Evolutionary conservation across 2,797 vertebrate species (phyloP).

Genomic region (Catamblyrhynchus diadema): DNA sequence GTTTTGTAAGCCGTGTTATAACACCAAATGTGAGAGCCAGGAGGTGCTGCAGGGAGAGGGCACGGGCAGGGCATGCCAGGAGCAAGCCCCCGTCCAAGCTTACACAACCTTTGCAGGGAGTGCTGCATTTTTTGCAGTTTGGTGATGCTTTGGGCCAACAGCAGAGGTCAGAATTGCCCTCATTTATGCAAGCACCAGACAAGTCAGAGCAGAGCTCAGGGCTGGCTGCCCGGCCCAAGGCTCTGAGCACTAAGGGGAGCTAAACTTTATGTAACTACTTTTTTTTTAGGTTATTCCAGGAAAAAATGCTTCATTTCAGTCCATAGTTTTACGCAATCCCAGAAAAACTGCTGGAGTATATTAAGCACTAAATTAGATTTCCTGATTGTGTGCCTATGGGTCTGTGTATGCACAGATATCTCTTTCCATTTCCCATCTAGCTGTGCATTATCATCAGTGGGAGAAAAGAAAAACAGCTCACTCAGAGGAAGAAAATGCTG

Average conservation of each 20-base stretch:
- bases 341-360: neutral
- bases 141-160: slow-evolving; percentile 7
- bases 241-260: neutral
- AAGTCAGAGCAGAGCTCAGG: neutral
- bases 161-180: slow-evolving; percentile 49
- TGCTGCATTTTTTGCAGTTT: neutral
- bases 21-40: neutral
- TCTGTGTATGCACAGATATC: neutral
- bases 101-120: slow-evolving; percentile 20
- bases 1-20: slow-evolving; percentile 50
- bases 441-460: rapidly evolving
- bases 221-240: neutral
- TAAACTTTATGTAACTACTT: neutral
- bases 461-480: neutral
- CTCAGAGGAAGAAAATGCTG: neutral
- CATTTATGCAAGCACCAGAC: neutral
- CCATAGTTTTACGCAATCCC: neutral
- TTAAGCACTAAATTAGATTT: neutral
- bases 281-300: neutral
- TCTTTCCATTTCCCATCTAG: neutral
- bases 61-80: neutral
- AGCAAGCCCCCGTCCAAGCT: neutral
- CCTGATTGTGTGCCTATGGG: neutral
- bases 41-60: neutral
- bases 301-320: neutral